Evolutionary conservation across 2,113 vertebrate genomes (phyloP).

Genomic region (Urocitellus parryii): DNA sequence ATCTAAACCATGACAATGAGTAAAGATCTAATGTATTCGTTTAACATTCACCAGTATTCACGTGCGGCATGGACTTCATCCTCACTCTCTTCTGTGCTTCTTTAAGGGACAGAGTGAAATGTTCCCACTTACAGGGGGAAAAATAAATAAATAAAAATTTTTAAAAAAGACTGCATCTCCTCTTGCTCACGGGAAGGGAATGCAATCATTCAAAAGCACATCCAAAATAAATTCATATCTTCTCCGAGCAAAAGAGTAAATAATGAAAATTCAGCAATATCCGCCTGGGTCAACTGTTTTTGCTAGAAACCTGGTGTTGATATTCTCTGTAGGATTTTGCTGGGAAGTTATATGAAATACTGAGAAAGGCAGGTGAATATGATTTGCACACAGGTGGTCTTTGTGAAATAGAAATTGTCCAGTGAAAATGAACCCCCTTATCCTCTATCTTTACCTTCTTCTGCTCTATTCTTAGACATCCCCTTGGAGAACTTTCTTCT

Average conservation of each 20-base stretch:
- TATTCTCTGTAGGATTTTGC: background rate
- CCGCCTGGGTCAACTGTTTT: background rate
- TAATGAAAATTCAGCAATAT: background rate
- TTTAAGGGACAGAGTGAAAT: background rate
- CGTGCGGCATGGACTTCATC: background rate
- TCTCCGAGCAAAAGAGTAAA: background rate
- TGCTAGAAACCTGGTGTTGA: background rate
- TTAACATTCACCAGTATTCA: slow-evolving; percentile 50
- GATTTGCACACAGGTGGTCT: background rate
- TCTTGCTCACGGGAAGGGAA: background rate
- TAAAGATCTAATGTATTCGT: slow-evolving; percentile 69
- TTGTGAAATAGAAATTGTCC: background rate
- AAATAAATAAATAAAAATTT: background rate
- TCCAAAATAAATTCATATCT: background rate
- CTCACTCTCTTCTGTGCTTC: background rate
- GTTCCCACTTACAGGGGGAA: background rate
- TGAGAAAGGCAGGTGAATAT: background rate
- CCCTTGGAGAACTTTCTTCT: background rate
- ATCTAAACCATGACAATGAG: background rate
- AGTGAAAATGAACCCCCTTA: background rate
- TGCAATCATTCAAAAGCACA: background rate
- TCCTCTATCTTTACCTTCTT: background rate
- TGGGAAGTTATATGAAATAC: background rate
- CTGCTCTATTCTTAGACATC: background rate
- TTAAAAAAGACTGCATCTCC: no score